These are phyloP conservation scores for Lithosia quadra DNA, from an alignment of 2,888 invertebrate species.

Conservation along the genomic window DNA sequence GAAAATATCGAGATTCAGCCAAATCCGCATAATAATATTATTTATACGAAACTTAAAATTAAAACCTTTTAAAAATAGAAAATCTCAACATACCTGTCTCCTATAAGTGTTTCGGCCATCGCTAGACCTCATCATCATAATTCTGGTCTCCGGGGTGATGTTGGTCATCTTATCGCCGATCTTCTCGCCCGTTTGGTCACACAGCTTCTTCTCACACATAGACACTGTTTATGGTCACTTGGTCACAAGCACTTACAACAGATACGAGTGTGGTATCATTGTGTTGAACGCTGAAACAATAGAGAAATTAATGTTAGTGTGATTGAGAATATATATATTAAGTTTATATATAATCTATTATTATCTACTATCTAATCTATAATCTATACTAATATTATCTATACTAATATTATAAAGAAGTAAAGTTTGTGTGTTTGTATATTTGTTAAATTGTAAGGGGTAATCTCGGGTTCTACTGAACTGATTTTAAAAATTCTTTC, in stretches of 20 bases:
- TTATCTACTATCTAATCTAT: too few species aligned
- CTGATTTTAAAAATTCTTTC: too few species aligned
- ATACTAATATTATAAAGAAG: too few species aligned
- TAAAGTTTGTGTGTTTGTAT: too few species aligned
- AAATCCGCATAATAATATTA: too few species aligned
- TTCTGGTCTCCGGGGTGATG: constrained; percentile 79
- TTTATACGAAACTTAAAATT: too few species aligned
- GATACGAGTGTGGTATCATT: constrained; percentile 34
- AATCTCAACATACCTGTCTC: constrained; percentile 70
- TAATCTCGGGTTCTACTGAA: too few species aligned
- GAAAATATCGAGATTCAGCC: too few species aligned
- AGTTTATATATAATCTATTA: too few species aligned
- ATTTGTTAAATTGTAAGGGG: too few species aligned
- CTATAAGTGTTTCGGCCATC: constrained; percentile 74
- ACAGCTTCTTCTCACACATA: constrained; percentile 75
- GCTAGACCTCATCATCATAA: constrained; percentile 79
- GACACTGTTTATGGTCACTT: constrained; percentile 47
- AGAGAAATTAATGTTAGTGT: constrained; percentile 25
- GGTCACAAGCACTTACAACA: constrained; percentile 19
- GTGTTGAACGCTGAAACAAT: constrained; percentile 56
- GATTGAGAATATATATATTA: not conserved
- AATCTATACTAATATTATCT: too few species aligned
- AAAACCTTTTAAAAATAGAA: not conserved
- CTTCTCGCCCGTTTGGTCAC: constrained; percentile 38
- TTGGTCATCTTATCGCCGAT: constrained; percentile 76